Evolutionary conservation across 2,113 vertebrate genomes (phyloP).

Genomic region (Zootoca vivipara): DNA sequence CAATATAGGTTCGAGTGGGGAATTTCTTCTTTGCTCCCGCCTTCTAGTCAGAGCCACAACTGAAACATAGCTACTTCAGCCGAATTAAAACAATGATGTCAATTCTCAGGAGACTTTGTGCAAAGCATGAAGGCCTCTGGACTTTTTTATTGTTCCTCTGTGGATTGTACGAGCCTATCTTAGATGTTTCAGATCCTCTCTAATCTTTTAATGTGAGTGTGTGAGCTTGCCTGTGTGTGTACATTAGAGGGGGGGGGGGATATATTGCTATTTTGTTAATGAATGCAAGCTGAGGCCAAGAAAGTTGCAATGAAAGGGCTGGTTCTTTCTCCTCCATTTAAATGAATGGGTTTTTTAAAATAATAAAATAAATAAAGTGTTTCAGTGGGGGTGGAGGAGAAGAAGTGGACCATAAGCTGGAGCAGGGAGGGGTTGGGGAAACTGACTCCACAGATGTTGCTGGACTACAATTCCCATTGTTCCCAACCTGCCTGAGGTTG

Average conservation of each 20-base stretch:
- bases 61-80: slow-evolving; percentile 58
- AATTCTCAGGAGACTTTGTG: slow-evolving; percentile 53
- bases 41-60: slow-evolving; percentile 59
- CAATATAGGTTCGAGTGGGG: slow-evolving; percentile 23
- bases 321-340: slow-evolving; percentile 21
- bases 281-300: slow-evolving; percentile 52
- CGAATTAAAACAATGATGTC: slow-evolving; percentile 52
- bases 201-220: slow-evolving; percentile 20
- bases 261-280: slow-evolving; percentile 38
- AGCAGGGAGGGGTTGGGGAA: not conserved
- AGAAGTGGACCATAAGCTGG: not conserved
- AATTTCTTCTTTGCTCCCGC: slow-evolving; percentile 48
- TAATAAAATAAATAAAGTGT: not conserved
- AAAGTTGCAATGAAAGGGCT: slow-evolving; percentile 50
- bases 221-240: slow-evolving; percentile 15
- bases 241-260: slow-evolving; percentile 11
- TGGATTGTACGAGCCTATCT: slow-evolving; percentile 42
- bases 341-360: not conserved
- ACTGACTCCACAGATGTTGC: too few species aligned
- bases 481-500: too few species aligned
- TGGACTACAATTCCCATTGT: too few species aligned
- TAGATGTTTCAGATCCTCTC: slow-evolving; percentile 14
- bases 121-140: slow-evolving; percentile 17
- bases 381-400: not conserved
- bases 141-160: slow-evolving; percentile 11